A percentile compares a stretch with the other conserved stretches of the same genome.
These are phyloP conservation scores for Sminthurides bifidus DNA, from an alignment of 1,140 invertebrate species.

Conservation along the genomic window DNA sequence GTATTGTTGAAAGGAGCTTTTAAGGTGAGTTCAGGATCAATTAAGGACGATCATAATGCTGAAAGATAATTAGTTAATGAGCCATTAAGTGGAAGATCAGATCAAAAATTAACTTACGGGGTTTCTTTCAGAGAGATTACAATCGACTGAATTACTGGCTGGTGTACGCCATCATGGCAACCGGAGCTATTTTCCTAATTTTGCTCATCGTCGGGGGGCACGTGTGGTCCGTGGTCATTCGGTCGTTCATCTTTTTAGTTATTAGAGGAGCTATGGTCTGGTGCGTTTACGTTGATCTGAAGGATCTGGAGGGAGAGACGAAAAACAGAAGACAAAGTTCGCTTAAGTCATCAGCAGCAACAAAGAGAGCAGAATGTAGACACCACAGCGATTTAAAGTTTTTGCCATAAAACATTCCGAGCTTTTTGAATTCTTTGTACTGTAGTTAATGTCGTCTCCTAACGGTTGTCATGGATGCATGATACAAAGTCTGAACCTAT, in stretches of 20 bases:
- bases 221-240: neutral
- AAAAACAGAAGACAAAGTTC: no score
- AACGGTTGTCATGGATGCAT: no score
- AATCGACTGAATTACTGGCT: neutral
- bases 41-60: neutral
- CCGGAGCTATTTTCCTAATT: neutral
- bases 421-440: no score
- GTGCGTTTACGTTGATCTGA: slow-evolving; percentile 2
- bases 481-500: no score
- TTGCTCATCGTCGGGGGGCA: neutral
- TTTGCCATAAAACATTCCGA: no score
- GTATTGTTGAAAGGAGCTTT: neutral
- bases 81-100: neutral
- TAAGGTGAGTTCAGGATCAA: neutral
- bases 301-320: slow-evolving; percentile 1
- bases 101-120: neutral
- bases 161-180: neutral
- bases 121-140: neutral
- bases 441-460: no score
- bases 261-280: neutral
- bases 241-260: neutral
- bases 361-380: no score
- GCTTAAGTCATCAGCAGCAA: no score
- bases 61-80: neutral
- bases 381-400: no score